These are phyloP conservation scores for Candoia aspera DNA, from an alignment of 2,113 vertebrate genomes.

Conservation along the genomic window DNA sequence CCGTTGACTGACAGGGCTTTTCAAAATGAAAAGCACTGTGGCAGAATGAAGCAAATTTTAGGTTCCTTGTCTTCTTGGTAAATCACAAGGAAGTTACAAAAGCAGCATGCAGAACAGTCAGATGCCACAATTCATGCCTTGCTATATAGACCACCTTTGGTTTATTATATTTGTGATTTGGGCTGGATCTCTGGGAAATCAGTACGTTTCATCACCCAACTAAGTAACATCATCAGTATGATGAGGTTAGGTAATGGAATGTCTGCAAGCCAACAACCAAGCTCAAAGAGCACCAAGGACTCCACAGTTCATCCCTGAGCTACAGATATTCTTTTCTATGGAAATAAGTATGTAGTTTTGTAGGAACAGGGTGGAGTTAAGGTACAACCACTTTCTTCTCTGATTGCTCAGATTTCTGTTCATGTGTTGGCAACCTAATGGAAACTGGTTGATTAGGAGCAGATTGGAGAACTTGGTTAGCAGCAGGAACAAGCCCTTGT, in stretches of 20 bases:
- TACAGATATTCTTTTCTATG: not conserved
- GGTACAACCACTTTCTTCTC: too few species aligned
- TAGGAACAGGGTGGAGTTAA: not conserved
- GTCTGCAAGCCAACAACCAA: not conserved
- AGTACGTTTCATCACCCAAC: not conserved
- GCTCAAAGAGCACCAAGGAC: not conserved
- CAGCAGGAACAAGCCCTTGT: not conserved
- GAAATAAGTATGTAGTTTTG: not conserved
- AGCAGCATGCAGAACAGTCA: slow-evolving; percentile 31
- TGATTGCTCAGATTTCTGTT: not conserved
- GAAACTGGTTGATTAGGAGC: not conserved
- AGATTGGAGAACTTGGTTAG: not conserved
- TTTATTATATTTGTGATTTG: slow-evolving; percentile 21
- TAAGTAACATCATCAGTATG: not conserved
- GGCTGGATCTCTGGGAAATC: slow-evolving; percentile 8
- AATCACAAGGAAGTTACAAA: slow-evolving; percentile 44
- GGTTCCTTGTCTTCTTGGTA: slow-evolving; percentile 37
- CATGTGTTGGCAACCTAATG: not conserved
- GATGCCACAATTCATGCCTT: slow-evolving; percentile 37
- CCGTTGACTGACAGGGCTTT: slow-evolving; percentile 43
- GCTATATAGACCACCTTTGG: slow-evolving; percentile 21
- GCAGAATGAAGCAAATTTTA: slow-evolving; percentile 47
- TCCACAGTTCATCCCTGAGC: not conserved
- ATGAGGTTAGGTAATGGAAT: not conserved
- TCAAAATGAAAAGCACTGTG: slow-evolving; percentile 34